Base-by-base conservation (phyloP, 1,140 invertebrate genomes). In the Branchinecta lynchi region DNA sequence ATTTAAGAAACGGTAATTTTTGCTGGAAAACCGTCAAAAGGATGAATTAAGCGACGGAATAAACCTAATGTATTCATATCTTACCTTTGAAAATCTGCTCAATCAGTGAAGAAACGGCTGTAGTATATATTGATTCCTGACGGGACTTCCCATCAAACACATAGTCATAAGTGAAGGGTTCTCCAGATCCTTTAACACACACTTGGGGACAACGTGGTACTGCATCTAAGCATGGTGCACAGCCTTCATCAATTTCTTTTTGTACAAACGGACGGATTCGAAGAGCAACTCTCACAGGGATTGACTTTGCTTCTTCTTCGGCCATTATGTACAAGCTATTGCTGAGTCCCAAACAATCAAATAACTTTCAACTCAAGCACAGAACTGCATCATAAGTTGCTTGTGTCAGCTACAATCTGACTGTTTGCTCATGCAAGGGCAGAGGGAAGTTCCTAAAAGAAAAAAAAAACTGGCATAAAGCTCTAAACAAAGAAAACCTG, bases 121-220 rank as follows among this genome's bases (percentile, higher is more conserved):
- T 82, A 20, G 88, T 80, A 77, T 93, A 96, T 69, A 96, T 83
- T 44, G 85, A 80, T 43, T 85, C 80, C 76, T 96, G 92, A 0
- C 79, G 80, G 15, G 85, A 80, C 46, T 85, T 80, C 44, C 84
- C 80, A 69, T 85, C 81, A 75, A 93, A 90, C 0, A 93, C 90
- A 81, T 89, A 85, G 78, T 96, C 95, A 77, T 87, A 97, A 0
- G 92, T 93, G 74, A 93, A 96, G 0, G 84, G 80, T 73, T 88
- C 84, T 43, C 90, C 88, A 7, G 80, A 81, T 20, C 83, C 82
- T 73, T 85, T 82, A 0, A 94, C 82, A n/a, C 82, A 79, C 17
- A 92, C 83, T 78, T 92, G 89, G 5, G 84, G 84, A 66, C 84
- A 77, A 15, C 82, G 81, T 7, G 79, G 73, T 17, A 86, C 78